Evolutionary conservation across 1,140 invertebrate genomes (phyloP), one percentile per base, ranked within the genome.

Genomic region (Philopotamus ludificatus): DNA sequence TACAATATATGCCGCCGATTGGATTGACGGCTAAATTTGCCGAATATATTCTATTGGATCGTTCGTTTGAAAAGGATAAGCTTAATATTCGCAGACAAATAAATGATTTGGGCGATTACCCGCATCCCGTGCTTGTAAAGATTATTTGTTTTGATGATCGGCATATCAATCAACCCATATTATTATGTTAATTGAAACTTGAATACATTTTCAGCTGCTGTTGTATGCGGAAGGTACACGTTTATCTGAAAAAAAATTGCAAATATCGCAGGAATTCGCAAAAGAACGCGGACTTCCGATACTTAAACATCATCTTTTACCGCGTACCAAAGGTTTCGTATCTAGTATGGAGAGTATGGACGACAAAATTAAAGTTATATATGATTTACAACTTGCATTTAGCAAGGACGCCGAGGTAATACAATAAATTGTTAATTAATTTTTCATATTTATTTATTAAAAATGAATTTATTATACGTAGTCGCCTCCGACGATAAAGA

Each of bases 1-100:
- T 76, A 87, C 88, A 7, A 88, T 97, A 92, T 73, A 83, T 97
- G 59, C 95, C 95, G 15, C 87, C 93, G 4, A 85, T 97, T 67
- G 95, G 95, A 51, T 98, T 94, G 94, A 87, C 88, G 63, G 97
- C 93, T 93, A 90, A 91, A 80, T 94, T 96, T 77, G 89, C 89
- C 3, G 95, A 97, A 77, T 90, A 89, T 78, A 89, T 97, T 63
- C 97, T 97, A 78, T 80, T 98, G 22, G 92, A 95, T 75, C 85
- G 95, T 70, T 90, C 89, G 70, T 97, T 89, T 85, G 89, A 94
- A 18, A 92, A 94, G 77, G 95, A 97, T 75, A 90, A 86, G 75
- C 84, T 87, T 71, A 89, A 87, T 44, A 92, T 98, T 67, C 84
- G 86, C 51, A 77, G 79, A 25, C 92, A 95, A 77, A 85, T 97